These are phyloP conservation scores for Anaspis maculata DNA, from an alignment of 2,888 invertebrate genomes.

Conservation along the genomic window DNA sequence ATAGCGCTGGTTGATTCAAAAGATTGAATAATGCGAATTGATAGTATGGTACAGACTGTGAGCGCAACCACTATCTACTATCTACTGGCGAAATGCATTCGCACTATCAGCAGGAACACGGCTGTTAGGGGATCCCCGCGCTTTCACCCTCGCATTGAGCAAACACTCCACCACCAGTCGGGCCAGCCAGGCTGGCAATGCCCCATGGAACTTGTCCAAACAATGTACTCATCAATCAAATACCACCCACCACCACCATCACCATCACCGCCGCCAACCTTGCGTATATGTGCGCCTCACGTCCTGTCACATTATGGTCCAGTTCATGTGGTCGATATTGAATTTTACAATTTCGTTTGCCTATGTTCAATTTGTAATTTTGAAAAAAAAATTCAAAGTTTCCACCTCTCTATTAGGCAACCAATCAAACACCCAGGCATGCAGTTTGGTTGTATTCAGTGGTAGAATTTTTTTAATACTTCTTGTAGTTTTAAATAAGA, in stretches of 20 bases:
- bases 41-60: too few species aligned
- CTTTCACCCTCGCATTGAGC: conserved; percentile 26
- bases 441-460: too few species aligned
- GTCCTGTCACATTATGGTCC: too few species aligned
- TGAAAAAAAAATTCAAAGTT: neutral
- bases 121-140: conserved; percentile 17
- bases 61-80: too few species aligned
- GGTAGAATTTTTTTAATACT: too few species aligned
- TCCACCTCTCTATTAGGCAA: too few species aligned
- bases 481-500: too few species aligned
- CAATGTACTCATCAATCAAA: conserved; percentile 41
- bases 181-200: conserved; percentile 19
- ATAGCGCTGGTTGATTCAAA: too few species aligned
- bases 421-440: too few species aligned
- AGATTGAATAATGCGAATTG: too few species aligned
- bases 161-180: conserved; percentile 36
- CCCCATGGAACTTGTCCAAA: conserved; percentile 36
- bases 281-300: conserved; percentile 11
- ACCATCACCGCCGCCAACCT: conserved; percentile 4
- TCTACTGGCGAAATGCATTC: too few species aligned
- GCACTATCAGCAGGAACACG: conserved; percentile 11
- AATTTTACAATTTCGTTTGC: conserved; percentile 9
- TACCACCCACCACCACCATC: conserved; percentile 33
- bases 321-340: conserved; percentile 14
- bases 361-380: conserved; percentile 8